Conservation (phyloP, 2,888 invertebrate species). For the Melikaiella ostensackeni region DNA sequence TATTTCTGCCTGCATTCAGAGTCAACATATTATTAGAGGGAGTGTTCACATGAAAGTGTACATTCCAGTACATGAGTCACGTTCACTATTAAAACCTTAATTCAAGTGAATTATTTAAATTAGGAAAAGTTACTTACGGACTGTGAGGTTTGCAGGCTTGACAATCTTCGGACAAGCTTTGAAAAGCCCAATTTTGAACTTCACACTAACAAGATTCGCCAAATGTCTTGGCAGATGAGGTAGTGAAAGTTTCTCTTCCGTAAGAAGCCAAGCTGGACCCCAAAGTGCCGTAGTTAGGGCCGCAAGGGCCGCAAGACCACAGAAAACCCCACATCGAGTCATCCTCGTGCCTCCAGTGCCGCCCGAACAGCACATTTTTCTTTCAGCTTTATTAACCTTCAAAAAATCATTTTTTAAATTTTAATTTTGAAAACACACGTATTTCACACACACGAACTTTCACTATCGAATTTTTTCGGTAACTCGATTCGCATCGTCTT, state of each 20-base stretch:
- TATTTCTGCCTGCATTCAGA: not conserved
- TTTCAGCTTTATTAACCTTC: constrained; percentile 36
- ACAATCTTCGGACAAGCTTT: constrained; percentile 72
- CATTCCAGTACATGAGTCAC: too few relatives aligned
- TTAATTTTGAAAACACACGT: constrained; percentile 6
- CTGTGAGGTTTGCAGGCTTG: constrained; percentile 70
- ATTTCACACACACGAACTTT: not conserved
- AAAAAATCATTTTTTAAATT: not conserved
- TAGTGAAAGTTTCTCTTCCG: constrained; percentile 70
- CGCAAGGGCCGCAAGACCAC: constrained; percentile 73
- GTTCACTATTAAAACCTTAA: too few relatives aligned
- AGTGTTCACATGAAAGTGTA: too few relatives aligned
- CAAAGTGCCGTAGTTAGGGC: constrained; percentile 72
- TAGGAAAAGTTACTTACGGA: constrained; percentile 65
- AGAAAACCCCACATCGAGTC: constrained; percentile 74
- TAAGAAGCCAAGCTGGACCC: constrained; percentile 75
- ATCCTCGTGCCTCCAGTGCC: constrained; percentile 68
- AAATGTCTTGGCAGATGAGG: constrained; percentile 66
- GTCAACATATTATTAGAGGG: too few relatives aligned
- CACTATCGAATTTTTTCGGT: not conserved
- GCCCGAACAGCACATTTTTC: constrained; percentile 72
- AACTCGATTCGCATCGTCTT: constrained; percentile 36
- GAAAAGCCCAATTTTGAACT: constrained; percentile 73
- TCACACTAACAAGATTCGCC: constrained; percentile 67
- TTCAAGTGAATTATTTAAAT: not conserved